These are phyloP conservation scores for Tragulus kanchil DNA, from an alignment of 2,113 vertebrate species.

Conservation along the genomic window DNA sequence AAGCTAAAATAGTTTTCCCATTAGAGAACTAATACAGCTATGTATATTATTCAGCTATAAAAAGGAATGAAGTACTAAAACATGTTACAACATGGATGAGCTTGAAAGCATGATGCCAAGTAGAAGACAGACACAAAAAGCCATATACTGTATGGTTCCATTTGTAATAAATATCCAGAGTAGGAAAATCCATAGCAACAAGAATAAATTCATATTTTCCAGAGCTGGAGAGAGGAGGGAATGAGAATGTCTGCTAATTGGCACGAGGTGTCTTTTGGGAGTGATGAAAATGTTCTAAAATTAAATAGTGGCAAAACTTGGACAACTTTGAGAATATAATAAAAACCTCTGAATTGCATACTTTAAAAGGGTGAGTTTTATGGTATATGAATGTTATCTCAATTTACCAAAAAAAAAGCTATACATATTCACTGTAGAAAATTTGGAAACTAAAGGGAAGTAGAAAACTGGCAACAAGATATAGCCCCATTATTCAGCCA, in stretches of 20 bases:
- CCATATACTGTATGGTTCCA: background rate
- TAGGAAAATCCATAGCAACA: background rate
- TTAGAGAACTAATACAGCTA: background rate
- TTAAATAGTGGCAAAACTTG: background rate
- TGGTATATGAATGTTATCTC: background rate
- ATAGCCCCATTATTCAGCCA: background rate
- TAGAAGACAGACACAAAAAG: background rate
- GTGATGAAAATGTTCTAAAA: background rate
- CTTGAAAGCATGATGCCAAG: background rate
- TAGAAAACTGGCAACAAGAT: background rate
- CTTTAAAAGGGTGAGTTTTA: constrained; percentile 20
- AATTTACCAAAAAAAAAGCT: background rate
- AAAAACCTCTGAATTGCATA: background rate
- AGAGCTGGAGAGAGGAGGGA: background rate
- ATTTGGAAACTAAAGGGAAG: background rate
- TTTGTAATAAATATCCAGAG: background rate
- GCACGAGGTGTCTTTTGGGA: background rate
- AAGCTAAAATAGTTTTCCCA: constrained; percentile 17
- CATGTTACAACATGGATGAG: background rate
- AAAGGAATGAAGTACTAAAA: constrained; percentile 4
- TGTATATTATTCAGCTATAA: background rate
- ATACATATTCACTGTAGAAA: background rate
- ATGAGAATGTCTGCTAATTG: background rate
- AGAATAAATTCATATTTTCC: background rate
- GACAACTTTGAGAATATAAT: background rate